phyloP scores from a whole-genome alignment of 2,888 invertebrate genomes.

The Ormia ochracea region DNA sequence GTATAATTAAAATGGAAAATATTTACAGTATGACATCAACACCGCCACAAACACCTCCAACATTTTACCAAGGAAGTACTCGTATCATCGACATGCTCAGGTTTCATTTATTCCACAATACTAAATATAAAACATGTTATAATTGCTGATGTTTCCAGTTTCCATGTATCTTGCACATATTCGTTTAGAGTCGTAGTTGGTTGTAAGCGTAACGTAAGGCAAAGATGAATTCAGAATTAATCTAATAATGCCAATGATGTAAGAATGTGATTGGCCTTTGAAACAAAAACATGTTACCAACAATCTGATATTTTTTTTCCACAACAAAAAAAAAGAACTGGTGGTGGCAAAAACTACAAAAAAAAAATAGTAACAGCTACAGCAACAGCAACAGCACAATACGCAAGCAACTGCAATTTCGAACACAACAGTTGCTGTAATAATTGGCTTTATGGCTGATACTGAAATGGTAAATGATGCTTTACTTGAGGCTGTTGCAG shows the following conservation, averaged over 20 bases:
- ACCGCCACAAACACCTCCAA: constrained; percentile 11
- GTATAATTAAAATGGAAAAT: constrained; percentile 15
- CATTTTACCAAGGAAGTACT: not conserved
- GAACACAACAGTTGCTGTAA: constrained; percentile 56
- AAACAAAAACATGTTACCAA: constrained; percentile 22
- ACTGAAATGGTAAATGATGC: constrained; percentile 49
- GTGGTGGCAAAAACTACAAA: too few species aligned
- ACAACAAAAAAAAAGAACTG: too few species aligned
- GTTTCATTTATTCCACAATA: not conserved
- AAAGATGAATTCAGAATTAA: constrained; percentile 44
- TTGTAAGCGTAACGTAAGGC: not conserved
- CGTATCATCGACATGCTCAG: not conserved
- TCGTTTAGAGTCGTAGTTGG: not conserved
- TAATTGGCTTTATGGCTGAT: constrained; percentile 48
- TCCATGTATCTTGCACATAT: constrained; percentile 31
- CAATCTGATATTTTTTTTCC: not conserved
- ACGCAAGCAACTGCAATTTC: constrained; percentile 31
- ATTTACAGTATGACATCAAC: not conserved
- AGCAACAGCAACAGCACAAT: not conserved
- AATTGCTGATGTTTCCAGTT: constrained; percentile 31
- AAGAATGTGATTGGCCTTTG: constrained; percentile 44
- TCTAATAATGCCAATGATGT: constrained; percentile 59
- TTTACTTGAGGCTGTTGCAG: not conserved
- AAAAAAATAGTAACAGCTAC: too few species aligned
- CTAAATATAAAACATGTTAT: constrained; percentile 37